Base-by-base conservation (phyloP, 2,113 vertebrate species). In the Solenodon paradoxus region DNA sequence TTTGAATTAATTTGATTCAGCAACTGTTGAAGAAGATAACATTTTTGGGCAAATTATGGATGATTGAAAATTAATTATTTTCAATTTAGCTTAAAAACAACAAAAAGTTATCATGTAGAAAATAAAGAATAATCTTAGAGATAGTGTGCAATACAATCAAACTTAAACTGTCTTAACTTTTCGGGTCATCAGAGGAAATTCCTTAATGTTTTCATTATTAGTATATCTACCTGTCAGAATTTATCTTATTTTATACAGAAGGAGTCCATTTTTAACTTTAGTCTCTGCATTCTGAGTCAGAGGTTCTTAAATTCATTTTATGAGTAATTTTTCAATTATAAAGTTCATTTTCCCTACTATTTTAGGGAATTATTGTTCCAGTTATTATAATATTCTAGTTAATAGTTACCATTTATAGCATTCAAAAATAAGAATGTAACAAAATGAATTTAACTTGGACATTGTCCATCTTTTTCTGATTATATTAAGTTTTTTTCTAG, bases 11-110 rank as follows among this genome's bases (percentile, higher is more conserved):
- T 55, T 42, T 38, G 32, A 92, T 84, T 75, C 84, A 74, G 85
- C 7, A 87, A 92, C 69, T 57, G 24, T 55, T 3, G 20, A 81
- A 55, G 32, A 86, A 51, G 3, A 49, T 78, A 81, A 79, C 69
- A 30, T 63, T 45, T 2, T 49, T 93, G 51, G 77, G 2, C 2
- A 93, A 83, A 79, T 88, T 88, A 83, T 75, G n/a, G 35, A 15
- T 86, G 30, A 82, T 66, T 61, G 7, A 86, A 86, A 72, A 66
- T 68, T 9, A 95, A 49, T 72, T 77, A 68, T 61, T 78, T 89
- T 6, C 61, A 28, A 40, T 92, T 88, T 64, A 84, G 64, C 81
- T 88, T 78, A 82, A 82, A 71, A 93, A 49, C 40, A 80, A 96
- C 72, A 24, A 28, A 74, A 55, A n/a, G 2, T n/a, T 9, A 88